A percentile compares a stretch with the other conserved stretches of the same genome.
phyloP scores from a whole-genome alignment of 1,140 invertebrate genomes.

The Drosophila sucinea region DNA sequence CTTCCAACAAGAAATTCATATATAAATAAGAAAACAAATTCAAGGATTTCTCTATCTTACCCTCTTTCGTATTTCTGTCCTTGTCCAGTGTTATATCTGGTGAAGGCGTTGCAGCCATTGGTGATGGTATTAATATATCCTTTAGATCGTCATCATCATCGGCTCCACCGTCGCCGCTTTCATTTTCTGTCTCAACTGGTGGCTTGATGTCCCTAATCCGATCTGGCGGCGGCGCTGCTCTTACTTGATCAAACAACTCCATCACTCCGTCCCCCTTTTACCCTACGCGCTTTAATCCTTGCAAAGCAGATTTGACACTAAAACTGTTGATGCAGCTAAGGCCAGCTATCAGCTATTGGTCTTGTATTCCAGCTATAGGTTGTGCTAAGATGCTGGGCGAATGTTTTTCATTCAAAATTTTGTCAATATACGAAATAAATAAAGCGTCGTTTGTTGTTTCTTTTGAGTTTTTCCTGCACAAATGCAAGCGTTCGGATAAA shows the following conservation, averaged over 20 bases:
- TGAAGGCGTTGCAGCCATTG: slow-evolving; percentile 3
- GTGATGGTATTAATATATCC: neutral
- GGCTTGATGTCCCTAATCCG: slow-evolving; percentile 27
- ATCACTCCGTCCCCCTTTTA: slow-evolving; percentile 25
- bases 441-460: slow-evolving; percentile 4
- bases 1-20: too few species aligned
- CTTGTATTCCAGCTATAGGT: neutral
- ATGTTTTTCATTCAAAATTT: slow-evolving; percentile 4
- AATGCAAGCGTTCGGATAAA: neutral
- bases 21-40: too few species aligned
- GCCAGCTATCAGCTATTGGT: neutral
- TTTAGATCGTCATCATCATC: neutral
- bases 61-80: neutral
- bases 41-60: neutral
- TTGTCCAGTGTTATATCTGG: neutral
- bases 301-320: neutral
- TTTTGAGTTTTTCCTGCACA: slow-evolving; percentile 3
- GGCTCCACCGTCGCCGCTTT: neutral
- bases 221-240: slow-evolving; percentile 56
- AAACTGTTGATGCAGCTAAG: neutral
- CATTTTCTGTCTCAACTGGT: neutral
- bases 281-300: slow-evolving; percentile 6
- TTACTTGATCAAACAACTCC: slow-evolving; percentile 65
- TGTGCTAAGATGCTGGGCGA: neutral
- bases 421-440: neutral